Evolutionary conservation across 2,113 vertebrate species (phyloP), one percentile per base, ranked within the genome.

Genomic region (Dicentrarchus labrax): DNA sequence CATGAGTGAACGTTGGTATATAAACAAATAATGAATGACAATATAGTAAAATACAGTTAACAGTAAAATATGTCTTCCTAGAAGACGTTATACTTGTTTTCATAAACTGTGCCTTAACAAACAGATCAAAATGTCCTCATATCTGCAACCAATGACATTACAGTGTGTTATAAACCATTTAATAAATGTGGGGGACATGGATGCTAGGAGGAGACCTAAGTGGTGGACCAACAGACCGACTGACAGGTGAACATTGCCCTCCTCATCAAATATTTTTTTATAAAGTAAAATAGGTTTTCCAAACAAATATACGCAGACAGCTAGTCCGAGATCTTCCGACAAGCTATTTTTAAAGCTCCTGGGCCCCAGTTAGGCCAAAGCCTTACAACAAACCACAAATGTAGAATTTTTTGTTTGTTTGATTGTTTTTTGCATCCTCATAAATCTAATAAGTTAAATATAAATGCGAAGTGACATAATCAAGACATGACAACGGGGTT

Each of bases 401-500:
- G 21, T 39, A 47, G 16, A 36, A 0, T 66, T 0, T 10, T 67
- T 48, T 36, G 16, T 6, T 47, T 68, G 43, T 36, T 12, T 6
- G 51, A n/a, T 53, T 8, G 2, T 51, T 51, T 21, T 6, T 51
- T 51, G 7, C 30, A 8, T 17, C 17, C 50, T 68, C 65, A 51
- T 8, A 39, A 30, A 57, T 8, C 24, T 8, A 15, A 54, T 76
- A 51, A 59, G 39, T 79, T 74, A 3, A n/a, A 24, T 67, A 53
- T 60, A 5, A 62, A 59, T 59, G n/a, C 36, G 39, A 78, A 66
- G 24, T 16, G 54, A 86, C 76, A 91, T 41, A 85, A 92, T 83
- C 76, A 53, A 66, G 69, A 73, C 57, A 64, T 84, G 87, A 86
- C 80, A 71, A 30, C 21, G 19, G 80, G 90, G 89, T 93, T 93